Conservation (phyloP, 1,140 invertebrate species). For the Acromyrmex heyeri region DNA sequence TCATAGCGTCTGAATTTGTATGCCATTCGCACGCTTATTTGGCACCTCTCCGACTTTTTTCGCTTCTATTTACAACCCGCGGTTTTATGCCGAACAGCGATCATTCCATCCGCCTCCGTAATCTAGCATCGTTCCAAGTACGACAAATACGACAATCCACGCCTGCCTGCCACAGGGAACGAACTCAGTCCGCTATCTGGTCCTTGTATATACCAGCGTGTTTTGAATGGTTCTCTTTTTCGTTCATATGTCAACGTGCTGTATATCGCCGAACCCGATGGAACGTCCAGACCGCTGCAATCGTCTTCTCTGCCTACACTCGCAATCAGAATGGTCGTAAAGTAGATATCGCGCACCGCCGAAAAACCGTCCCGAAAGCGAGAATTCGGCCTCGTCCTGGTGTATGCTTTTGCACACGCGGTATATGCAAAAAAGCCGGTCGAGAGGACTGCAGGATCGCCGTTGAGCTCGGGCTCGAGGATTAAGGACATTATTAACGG, state of each 20-base stretch:
- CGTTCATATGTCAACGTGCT: constrained; percentile 64
- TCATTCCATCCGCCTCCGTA: constrained; percentile 62
- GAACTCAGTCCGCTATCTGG: constrained; percentile 58
- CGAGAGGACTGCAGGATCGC: constrained; percentile 68
- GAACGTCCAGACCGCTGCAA: constrained; percentile 61
- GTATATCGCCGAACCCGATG: constrained; percentile 65
- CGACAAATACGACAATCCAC: constrained; percentile 68
- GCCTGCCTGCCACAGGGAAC: constrained; percentile 61
- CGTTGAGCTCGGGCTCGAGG: constrained; percentile 72
- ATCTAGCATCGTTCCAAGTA: constrained; percentile 64
- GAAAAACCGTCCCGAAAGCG: constrained; percentile 75
- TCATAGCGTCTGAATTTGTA: constrained; percentile 13
- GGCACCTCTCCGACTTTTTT: constrained; percentile 47
- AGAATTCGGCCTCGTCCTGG: constrained; percentile 68
- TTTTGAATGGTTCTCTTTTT: constrained; percentile 70
- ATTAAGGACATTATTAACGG: constrained; percentile 85
- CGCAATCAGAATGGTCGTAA: constrained; percentile 75
- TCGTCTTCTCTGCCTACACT: constrained; percentile 66
- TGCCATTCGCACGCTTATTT: constrained; percentile 44
- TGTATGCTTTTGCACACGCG: constrained; percentile 64
- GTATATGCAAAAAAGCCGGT: constrained; percentile 77
- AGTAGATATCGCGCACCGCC: constrained; percentile 73
- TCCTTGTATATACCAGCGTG: constrained; percentile 56
- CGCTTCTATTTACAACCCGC: constrained; percentile 56
- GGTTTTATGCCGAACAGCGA: constrained; percentile 51